Base-by-base conservation (phyloP, 1,140 invertebrate species). In the Paracyclopina nana region DNA sequence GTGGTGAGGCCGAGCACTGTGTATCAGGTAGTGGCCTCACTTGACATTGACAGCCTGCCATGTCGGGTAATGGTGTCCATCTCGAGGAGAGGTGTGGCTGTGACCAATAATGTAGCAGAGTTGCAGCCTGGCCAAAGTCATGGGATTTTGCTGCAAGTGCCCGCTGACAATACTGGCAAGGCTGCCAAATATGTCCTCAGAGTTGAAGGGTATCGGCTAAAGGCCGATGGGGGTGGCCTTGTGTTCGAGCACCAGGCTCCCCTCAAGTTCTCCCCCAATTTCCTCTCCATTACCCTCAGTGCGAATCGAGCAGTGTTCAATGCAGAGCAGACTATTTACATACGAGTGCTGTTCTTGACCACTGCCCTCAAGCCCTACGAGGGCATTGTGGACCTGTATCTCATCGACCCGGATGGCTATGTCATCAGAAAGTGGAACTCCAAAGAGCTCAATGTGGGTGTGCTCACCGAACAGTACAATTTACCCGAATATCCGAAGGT, bases 351-450 rank as follows among this genome's bases (percentile, higher is more conserved):
- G 27, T 27, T 48, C 24, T 29, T 48, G n/a, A 28, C 22, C 6
- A 48, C 46, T 20, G 25, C 46, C 2, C 3, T 48, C 1, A 22
- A 48, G 27, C 46, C 46, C 4, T 48, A 48, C 27, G 29, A 22
- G 2, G 46, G 27, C 24, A 48, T 48, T 3, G 46, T 28, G 4
- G 46, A 48, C 29, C 27, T 48, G 2, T 48, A 4, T 28, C 25
- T 48, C 28, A 29, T 48, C 9, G 46, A 48, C 29, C 46, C 46
- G 3, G 46, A 48, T 26, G 46, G 46, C 12, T 48, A 26, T 26
- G 22, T 29, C 2, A 48, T 48, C 28, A n/a, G 29, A 18, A 44
- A 44, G 18, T 50, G 42, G 29, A 52, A 49, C n/a, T 50, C 34
- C 28, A 50, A 50, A n/a, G 14, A 52, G 12, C 46, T 50, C n/a